Evolutionary conservation across 1,140 invertebrate genomes (phyloP), one percentile per base, ranked within the genome.

Genomic region (Meloidogyne floridensis): DNA sequence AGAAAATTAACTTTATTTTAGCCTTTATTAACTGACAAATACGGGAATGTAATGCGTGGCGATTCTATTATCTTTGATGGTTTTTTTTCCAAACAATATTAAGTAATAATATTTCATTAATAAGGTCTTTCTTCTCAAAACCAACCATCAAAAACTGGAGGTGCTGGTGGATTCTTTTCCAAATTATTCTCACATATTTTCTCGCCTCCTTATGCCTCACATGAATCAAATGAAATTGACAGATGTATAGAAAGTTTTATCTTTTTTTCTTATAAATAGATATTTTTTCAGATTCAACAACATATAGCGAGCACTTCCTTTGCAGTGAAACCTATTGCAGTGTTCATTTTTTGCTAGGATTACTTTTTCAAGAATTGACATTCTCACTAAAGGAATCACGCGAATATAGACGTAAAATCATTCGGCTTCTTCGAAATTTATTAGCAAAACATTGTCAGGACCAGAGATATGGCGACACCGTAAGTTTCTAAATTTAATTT

Each of bases 401-500:
- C 4, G 93, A 94, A 83, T 94, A 96, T 79, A 92, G 96, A 6
- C 93, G 93, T 82, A 91, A 93, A 56, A 94, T 95, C 0, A 92
- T 98, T 79, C 91, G 91, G 42, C 94, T 95, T 13, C 91, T 98
- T 43, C 92, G 95, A 81, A 94, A 96, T 91, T 90, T 96, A 81
- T 91, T 98, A 72, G 95, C 95, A 0, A 98, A 98, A 91, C 96
- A 98, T 91, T 94, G 96, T 85, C 92, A 95, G 87, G 96, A 98
- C 91, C 94, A 95, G 88, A 91, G 96, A 81, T 98, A 96, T 90
- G 93, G 90, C 71, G 87, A 90, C 77, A 90, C 91, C 85, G 92
- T 92, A 86, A 85, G 87, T 87, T 18, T 42, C 42, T 15, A 81
- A 75, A n/a, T 32, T 32, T 2, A 32, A 32, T 32, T 32, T 32